Conservation (phyloP, 2,113 vertebrate species). For the Rana temporaria region DNA sequence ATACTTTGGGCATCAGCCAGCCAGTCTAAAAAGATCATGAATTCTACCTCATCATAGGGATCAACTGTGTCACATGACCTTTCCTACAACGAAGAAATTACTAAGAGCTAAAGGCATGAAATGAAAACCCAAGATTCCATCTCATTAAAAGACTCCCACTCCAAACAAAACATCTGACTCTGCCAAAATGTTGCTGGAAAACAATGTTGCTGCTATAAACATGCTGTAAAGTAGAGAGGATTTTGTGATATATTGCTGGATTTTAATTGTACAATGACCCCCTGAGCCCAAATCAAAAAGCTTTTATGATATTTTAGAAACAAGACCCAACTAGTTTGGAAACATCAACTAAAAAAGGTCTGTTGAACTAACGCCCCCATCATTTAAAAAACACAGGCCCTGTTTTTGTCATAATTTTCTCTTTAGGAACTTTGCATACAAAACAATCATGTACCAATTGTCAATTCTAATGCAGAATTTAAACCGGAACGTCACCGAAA, state of each 20-base stretch:
- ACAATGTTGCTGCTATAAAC: conserved; percentile 29
- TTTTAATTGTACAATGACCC: background rate
- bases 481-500: too few species aligned
- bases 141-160: background rate
- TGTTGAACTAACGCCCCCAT: background rate
- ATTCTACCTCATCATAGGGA: conserved; percentile 14
- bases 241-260: conserved; percentile 1
- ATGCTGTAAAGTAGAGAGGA: background rate
- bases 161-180: background rate
- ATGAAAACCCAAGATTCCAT: background rate
- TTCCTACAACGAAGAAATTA: background rate
- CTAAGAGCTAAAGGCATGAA: background rate
- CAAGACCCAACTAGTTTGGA: background rate
- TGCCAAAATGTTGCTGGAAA: conserved; percentile 13
- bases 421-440: too few species aligned
- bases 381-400: background rate
- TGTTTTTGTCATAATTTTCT: too few species aligned
- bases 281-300: conserved; percentile 9
- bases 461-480: too few species aligned
- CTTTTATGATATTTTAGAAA: conserved; percentile 16
- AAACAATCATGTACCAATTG: too few species aligned
- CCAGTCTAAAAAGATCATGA: background rate
- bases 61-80: conserved; percentile 15
- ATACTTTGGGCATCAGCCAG: conserved; percentile 1
- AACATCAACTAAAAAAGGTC: background rate